Evolutionary conservation across 2,888 invertebrate genomes (phyloP).

Genomic region (Aspidiotus rigidus): DNA sequence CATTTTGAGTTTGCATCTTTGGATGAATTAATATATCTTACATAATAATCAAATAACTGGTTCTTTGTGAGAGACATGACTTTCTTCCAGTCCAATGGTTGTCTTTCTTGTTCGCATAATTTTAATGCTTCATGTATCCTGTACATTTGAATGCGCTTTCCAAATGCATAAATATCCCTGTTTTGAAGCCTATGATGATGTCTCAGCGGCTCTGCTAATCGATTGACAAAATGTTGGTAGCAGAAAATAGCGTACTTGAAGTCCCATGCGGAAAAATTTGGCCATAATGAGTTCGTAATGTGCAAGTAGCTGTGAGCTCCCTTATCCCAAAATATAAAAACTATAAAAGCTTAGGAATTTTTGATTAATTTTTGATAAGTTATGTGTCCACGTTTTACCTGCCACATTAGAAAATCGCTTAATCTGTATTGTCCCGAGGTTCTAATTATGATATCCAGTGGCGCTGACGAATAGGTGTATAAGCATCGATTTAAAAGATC

Average conservation of each 20-base stretch:
- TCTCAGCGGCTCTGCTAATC: constrained; percentile 18
- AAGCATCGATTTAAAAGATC: constrained; percentile 65
- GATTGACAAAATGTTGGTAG: constrained; percentile 59
- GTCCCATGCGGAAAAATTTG: constrained; percentile 90
- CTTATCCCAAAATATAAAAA: constrained; percentile 44
- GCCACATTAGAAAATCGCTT: constrained; percentile 93
- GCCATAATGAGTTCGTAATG: constrained; percentile 89
- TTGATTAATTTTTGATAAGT: background rate
- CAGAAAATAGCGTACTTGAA: constrained; percentile 74
- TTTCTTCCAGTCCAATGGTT: background rate
- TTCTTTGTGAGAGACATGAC: too few species aligned
- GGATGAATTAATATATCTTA: too few species aligned
- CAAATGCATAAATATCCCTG: too few species aligned
- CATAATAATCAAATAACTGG: too few species aligned
- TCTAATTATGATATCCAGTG: constrained; percentile 81
- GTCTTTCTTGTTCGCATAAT: background rate
- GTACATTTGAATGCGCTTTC: too few species aligned
- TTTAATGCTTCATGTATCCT: too few species aligned
- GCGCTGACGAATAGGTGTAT: constrained; percentile 62
- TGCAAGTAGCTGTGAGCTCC: constrained; percentile 68
- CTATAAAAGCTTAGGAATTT: constrained; percentile 38
- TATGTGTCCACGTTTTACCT: constrained; percentile 50
- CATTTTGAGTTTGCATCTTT: too few species aligned
- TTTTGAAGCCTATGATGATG: too few species aligned
- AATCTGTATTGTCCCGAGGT: constrained; percentile 92